phyloP scores from a whole-genome alignment of 2,888 invertebrate genomes.

The Pedicia rivosa region DNA sequence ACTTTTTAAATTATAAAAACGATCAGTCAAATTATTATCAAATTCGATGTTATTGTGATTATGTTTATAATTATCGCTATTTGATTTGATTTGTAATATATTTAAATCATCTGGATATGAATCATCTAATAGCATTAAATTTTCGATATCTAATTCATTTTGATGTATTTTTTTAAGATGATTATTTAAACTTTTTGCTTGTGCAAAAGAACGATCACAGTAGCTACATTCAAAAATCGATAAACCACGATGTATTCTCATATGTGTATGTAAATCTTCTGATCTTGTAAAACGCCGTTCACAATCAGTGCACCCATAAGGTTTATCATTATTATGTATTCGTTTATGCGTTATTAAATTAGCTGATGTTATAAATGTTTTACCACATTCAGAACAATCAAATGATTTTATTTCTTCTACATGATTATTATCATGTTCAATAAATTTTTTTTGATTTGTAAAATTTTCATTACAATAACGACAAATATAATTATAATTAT shows the following conservation, averaged over 20 bases:
- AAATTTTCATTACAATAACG: slow-evolving; percentile 2
- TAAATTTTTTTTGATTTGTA: not conserved
- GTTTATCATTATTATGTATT: not conserved
- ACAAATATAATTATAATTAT: not conserved
- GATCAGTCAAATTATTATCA: no score
- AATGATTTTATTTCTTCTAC: not conserved
- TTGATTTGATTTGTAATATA: no score
- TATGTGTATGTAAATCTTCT: slow-evolving; percentile 9
- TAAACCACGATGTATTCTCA: slow-evolving; percentile 7
- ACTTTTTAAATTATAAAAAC: no score
- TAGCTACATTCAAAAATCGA: slow-evolving; percentile 7
- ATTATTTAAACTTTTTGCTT: slow-evolving; percentile 5
- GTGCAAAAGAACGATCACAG: slow-evolving; percentile 8
- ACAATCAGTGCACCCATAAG: slow-evolving; percentile 7
- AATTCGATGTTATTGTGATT: no score
- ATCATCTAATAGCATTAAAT: no score
- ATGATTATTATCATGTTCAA: slow-evolving; percentile 6
- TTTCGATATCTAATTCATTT: not conserved
- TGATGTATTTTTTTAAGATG: slow-evolving; percentile 7
- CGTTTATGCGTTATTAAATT: slow-evolving; percentile 5
- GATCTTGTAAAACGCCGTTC: slow-evolving; percentile 6
- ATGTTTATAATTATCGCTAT: no score
- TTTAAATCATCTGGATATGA: no score
- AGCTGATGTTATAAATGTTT: not conserved
- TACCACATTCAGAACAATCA: slow-evolving; percentile 8